A percentile compares a stretch with the other conserved stretches of the same genome.
Conservation (phyloP, 2,888 invertebrate species). For the Andrena camellia region DNA sequence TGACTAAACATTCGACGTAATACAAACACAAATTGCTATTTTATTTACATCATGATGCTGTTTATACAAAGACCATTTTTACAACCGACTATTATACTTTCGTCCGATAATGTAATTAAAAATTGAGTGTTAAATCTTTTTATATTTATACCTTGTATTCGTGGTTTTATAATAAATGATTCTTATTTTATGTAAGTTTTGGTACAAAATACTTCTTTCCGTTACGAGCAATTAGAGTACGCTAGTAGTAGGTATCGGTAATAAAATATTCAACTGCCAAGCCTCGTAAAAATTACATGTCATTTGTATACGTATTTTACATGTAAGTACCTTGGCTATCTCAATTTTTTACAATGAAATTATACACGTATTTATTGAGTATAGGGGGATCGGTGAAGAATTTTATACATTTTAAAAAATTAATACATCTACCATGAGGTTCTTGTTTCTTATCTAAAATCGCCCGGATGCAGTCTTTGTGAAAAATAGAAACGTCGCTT, state of each 20-base stretch:
- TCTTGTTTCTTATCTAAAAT: constrained; percentile 17
- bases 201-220: background rate
- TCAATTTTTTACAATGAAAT: constrained; percentile 45
- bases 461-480: constrained; percentile 2
- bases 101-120: constrained; percentile 18
- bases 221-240: background rate
- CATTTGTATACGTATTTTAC: constrained; percentile 36
- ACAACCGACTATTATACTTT: constrained; percentile 28
- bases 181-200: constrained; percentile 8
- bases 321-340: constrained; percentile 33
- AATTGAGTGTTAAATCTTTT: background rate
- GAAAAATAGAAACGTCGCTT: constrained; percentile 9
- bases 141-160: constrained; percentile 3
- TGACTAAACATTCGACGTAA: constrained; percentile 62
- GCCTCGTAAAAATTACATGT: constrained; percentile 29
- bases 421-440: background rate
- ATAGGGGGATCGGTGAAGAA: background rate
- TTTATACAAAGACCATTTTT: constrained; percentile 24
- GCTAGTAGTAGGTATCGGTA: background rate
- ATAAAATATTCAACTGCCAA: constrained; percentile 19
- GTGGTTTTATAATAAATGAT: constrained; percentile 30
- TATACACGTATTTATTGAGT: constrained; percentile 25
- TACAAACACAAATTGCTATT: background rate
- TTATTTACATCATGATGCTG: constrained; percentile 27
- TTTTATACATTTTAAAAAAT: constrained; percentile 33